Evolutionary conservation across 1,140 invertebrate genomes (phyloP).

Genomic region (Brachionus manjavacas): DNA sequence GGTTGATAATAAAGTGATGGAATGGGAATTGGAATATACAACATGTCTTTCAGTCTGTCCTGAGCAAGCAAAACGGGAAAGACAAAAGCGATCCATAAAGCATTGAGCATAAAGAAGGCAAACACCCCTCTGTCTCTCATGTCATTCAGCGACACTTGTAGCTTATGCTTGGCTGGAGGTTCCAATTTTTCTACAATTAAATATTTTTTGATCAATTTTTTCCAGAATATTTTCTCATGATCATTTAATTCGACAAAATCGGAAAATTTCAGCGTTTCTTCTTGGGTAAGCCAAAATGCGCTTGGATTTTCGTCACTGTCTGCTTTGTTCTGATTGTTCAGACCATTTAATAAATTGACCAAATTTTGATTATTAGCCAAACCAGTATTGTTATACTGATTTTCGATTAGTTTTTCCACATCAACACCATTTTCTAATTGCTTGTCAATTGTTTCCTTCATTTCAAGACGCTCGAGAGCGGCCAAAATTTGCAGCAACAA

Average conservation of each 20-base stretch:
- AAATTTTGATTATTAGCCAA: slow-evolving; percentile 8
- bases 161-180: slow-evolving; percentile 72
- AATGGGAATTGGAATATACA: slow-evolving; percentile 48
- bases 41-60: slow-evolving; percentile 48
- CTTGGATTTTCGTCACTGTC: slow-evolving; percentile 2
- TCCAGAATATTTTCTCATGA: slow-evolving; percentile 82
- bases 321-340: slow-evolving; percentile 5
- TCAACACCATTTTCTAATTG: slow-evolving; percentile 36
- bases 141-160: slow-evolving; percentile 69
- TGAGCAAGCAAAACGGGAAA: slow-evolving; percentile 70
- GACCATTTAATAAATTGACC: slow-evolving; percentile 25
- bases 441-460: slow-evolving; percentile 36
- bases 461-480: slow-evolving; percentile 9
- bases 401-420: slow-evolving; percentile 23
- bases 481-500: slow-evolving; percentile 41
- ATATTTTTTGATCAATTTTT: slow-evolving; percentile 85
- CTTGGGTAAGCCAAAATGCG: slow-evolving; percentile 12
- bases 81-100: slow-evolving; percentile 93
- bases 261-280: slow-evolving; percentile 34
- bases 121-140: slow-evolving; percentile 90
- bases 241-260: slow-evolving; percentile 65
- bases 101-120: slow-evolving; percentile 95
- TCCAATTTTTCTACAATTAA: slow-evolving; percentile 89
- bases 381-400: slow-evolving; percentile 14
- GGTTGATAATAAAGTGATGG: slow-evolving; percentile 44